Evolutionary conservation across 2,888 invertebrate genomes (phyloP).

Genomic region (Crossocerus cetratus): DNA sequence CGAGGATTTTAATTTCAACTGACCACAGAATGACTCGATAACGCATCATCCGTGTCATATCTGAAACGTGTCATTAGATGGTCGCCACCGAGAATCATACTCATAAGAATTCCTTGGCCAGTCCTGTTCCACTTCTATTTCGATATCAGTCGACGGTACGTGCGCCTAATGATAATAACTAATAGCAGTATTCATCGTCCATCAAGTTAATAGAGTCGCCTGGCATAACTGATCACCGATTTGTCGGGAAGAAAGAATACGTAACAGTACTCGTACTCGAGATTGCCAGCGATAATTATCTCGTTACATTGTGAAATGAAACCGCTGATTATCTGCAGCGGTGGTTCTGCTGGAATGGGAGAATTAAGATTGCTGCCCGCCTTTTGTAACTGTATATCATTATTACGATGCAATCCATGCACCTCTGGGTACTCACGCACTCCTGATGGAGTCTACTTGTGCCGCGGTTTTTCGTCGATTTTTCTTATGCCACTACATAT

Average conservation of each 20-base stretch:
- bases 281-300: not conserved
- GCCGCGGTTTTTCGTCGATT: constrained; percentile 2
- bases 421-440: constrained; percentile 12
- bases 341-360: not conserved
- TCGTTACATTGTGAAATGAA: constrained; percentile 1
- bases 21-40: too few species aligned
- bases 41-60: too few species aligned
- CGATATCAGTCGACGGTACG: constrained; percentile 7
- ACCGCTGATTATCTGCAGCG: not conserved
- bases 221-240: too few species aligned
- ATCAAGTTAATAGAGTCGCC: too few species aligned
- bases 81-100: too few species aligned
- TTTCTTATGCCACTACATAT: not conserved
- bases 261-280: too few species aligned
- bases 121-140: constrained; percentile 8
- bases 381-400: constrained; percentile 42
- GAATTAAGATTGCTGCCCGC: constrained; percentile 5
- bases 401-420: constrained; percentile 31
- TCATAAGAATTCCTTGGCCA: too few species aligned
- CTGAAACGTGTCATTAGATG: too few species aligned
- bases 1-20: too few species aligned
- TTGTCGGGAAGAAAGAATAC: too few species aligned
- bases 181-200: too few species aligned
- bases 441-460: not conserved
- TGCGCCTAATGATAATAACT: not conserved